phyloP scores from a whole-genome alignment of 2,797 vertebrate species.

The Bovichtus variegatus region DNA sequence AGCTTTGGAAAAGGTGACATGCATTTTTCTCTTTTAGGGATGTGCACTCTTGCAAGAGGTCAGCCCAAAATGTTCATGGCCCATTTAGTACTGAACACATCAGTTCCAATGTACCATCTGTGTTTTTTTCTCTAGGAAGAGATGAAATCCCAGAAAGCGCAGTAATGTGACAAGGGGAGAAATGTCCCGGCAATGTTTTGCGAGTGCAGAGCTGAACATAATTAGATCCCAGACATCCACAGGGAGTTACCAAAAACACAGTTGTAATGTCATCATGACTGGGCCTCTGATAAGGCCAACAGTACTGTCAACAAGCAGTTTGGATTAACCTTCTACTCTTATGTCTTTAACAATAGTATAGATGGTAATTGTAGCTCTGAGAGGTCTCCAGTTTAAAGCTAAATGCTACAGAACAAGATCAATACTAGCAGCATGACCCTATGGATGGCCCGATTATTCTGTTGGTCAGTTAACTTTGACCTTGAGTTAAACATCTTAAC shows the following conservation, averaged over 20 bases:
- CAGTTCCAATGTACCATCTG: constrained; percentile 77
- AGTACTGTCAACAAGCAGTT: constrained; percentile 53
- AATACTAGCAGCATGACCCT: not conserved
- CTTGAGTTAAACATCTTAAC: not conserved
- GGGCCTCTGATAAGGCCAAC: constrained; percentile 52
- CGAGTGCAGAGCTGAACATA: constrained; percentile 67
- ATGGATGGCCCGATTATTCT: not conserved
- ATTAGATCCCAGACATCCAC: constrained; percentile 70
- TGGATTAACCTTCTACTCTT: constrained; percentile 41
- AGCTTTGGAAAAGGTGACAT: constrained; percentile 39
- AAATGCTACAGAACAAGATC: constrained; percentile 1
- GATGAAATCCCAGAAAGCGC: constrained; percentile 73
- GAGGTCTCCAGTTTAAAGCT: not conserved
- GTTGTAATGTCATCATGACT: constrained; percentile 61
- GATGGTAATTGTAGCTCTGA: constrained; percentile 5
- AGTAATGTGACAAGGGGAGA: constrained; percentile 69
- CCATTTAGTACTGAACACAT: constrained; percentile 79
- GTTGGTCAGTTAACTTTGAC: not conserved
- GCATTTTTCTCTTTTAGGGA: constrained; percentile 54
- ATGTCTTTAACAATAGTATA: constrained; percentile 25
- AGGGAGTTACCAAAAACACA: constrained; percentile 62
- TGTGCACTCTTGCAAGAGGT: constrained; percentile 59
- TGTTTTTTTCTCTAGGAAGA: constrained; percentile 73
- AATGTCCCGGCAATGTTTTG: constrained; percentile 60
- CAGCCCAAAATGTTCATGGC: constrained; percentile 75